A percentile compares a stretch with the other conserved stretches of the same genome.
These are phyloP conservation scores for Plagodis dolabraria DNA, from an alignment of 2,888 invertebrate species.

Conservation along the genomic window DNA sequence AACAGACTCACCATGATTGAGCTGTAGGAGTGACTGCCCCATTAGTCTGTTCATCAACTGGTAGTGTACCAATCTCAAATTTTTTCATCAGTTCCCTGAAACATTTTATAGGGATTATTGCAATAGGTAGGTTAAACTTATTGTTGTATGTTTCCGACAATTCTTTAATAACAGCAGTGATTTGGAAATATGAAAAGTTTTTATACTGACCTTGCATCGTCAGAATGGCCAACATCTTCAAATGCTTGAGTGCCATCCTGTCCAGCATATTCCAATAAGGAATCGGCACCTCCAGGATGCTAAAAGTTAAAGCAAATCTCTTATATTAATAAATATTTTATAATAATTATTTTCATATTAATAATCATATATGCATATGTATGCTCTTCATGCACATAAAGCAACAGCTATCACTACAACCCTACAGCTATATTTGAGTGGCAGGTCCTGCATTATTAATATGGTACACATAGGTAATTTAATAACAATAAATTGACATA, in stretches of 20 bases:
- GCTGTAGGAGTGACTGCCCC: background rate
- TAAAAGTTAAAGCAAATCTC: background rate
- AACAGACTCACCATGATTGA: constrained; percentile 4
- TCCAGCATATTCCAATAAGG: constrained; percentile 6
- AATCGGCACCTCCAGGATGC: constrained; percentile 8
- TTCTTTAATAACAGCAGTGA: no score
- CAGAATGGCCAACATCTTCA: constrained; percentile 8
- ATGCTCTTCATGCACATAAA: no score
- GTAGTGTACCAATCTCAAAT: constrained; percentile 90
- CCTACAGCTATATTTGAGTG: no score
- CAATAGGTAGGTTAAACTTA: no score
- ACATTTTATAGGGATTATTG: constrained; percentile 49
- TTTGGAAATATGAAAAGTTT: no score
- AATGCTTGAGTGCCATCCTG: constrained; percentile 8
- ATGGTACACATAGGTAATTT: background rate
- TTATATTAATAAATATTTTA: background rate
- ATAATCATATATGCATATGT: no score
- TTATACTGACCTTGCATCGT: constrained; percentile 24
- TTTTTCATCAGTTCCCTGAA: constrained; percentile 91
- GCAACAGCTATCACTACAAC: no score
- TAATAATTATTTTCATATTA: no score
- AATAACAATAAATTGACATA: no score
- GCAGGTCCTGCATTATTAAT: no score
- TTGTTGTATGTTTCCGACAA: no score
- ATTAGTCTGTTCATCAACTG: constrained; percentile 42